These are phyloP conservation scores for Anoplolepis gracilipes DNA, from an alignment of 1,140 invertebrate species.

Conservation along the genomic window DNA sequence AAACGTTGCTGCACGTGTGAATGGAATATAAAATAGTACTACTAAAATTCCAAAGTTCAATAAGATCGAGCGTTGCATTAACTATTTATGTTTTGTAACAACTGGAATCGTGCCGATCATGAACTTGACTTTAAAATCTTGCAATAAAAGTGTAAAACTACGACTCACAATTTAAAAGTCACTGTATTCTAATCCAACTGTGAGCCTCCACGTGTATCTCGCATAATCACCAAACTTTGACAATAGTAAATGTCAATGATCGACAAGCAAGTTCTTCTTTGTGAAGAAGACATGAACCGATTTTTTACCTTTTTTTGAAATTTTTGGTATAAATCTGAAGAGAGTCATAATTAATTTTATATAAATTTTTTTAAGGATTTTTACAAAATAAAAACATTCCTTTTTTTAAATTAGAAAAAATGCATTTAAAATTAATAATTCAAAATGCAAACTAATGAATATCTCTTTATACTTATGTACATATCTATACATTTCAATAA, in stretches of 20 bases:
- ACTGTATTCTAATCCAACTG: constrained; percentile 53
- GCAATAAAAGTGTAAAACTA: neutral
- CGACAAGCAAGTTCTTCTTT: neutral
- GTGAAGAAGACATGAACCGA: neutral
- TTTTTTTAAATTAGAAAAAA: no score
- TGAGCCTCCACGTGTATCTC: neutral
- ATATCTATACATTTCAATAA: no score
- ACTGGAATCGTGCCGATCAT: constrained; percentile 5
- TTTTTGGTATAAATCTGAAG: neutral
- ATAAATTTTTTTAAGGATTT: neutral
- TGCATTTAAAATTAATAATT: no score
- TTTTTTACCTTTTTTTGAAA: neutral
- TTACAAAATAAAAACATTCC: neutral
- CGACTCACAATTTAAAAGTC: constrained; percentile 13
- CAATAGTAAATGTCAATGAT: neutral
- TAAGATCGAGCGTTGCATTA: neutral
- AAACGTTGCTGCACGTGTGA: no score
- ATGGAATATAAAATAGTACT: neutral
- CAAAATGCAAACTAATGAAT: no score
- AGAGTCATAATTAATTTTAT: neutral
- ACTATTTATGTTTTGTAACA: neutral
- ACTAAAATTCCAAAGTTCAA: neutral
- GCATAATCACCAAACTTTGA: neutral
- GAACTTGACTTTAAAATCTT: constrained; percentile 67
- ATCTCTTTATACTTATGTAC: no score